phyloP scores from a whole-genome alignment of 2,113 vertebrate species.

The Formicarius rufipectus region DNA sequence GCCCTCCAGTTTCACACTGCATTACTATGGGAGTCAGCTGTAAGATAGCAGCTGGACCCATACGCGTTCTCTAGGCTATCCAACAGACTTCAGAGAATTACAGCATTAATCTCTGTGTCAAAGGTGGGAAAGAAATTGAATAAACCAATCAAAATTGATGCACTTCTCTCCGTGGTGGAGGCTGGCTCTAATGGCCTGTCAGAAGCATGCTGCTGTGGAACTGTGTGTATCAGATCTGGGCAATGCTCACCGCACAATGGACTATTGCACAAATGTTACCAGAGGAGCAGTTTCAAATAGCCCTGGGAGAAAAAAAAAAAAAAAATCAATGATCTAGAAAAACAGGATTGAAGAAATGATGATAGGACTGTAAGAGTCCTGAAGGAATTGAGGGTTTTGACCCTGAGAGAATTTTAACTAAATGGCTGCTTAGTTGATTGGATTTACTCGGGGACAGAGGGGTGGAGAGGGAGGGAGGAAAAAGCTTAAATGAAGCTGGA shows the following conservation, averaged over 20 bases:
- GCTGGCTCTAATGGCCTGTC: slow-evolving; percentile 8
- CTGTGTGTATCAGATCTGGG: not conserved
- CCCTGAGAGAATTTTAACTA: slow-evolving; percentile 70
- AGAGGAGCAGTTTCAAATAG: slow-evolving; percentile 59
- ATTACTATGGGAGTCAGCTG: not conserved
- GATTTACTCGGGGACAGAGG: slow-evolving; percentile 57
- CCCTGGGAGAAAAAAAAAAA: not conserved
- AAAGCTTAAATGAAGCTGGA: slow-evolving; percentile 68
- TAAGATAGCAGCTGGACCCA: not conserved
- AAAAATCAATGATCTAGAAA: slow-evolving; percentile 60
- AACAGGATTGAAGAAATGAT: slow-evolving; percentile 56
- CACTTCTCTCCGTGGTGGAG: not conserved
- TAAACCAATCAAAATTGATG: slow-evolving; percentile 36
- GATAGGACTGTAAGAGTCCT: slow-evolving; percentile 56
- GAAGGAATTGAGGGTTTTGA: slow-evolving; percentile 61
- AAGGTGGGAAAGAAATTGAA: not conserved
- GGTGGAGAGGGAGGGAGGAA: not conserved
- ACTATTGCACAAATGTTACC: not conserved
- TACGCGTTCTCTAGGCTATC: not conserved
- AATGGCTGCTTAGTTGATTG: slow-evolving; percentile 77
- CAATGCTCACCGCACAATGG: not conserved
- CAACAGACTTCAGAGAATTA: slow-evolving; percentile 7
- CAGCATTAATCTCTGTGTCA: not conserved
- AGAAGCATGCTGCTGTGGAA: not conserved
- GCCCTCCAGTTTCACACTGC: not conserved